Evolutionary conservation across 2,113 vertebrate species (phyloP).

Genomic region (Tenebrosternarchus preto): DNA sequence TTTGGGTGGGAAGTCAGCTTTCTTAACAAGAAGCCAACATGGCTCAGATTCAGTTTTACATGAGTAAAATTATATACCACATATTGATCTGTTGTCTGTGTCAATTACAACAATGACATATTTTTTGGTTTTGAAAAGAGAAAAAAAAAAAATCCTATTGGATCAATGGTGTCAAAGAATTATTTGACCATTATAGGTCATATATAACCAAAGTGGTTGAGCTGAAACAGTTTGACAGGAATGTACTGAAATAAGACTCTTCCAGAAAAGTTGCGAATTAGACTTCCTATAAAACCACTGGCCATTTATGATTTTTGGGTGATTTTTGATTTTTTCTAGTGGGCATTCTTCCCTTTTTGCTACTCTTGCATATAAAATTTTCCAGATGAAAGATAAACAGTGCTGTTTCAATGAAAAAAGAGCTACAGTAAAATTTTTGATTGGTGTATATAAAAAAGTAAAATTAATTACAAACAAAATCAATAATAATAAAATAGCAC

Average conservation of each 20-base stretch:
- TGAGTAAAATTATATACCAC: slow-evolving; percentile 61
- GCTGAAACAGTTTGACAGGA: slow-evolving; percentile 61
- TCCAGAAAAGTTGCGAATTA: slow-evolving; percentile 55
- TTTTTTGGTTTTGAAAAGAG: slow-evolving; percentile 50
- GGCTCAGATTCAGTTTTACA: slow-evolving; percentile 73
- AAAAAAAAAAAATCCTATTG: slow-evolving; percentile 38
- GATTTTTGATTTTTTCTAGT: slow-evolving; percentile 36
- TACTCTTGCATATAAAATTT: slow-evolving; percentile 34
- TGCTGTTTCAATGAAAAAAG: slow-evolving; percentile 70
- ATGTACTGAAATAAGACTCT: slow-evolving; percentile 75
- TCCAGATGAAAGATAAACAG: slow-evolving; percentile 67
- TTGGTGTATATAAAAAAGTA: slow-evolving; percentile 64
- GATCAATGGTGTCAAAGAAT: slow-evolving; percentile 60
- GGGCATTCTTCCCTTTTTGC: slow-evolving; percentile 28
- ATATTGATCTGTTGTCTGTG: slow-evolving; percentile 40
- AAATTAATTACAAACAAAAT: slow-evolving; percentile 62
- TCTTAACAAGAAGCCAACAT: slow-evolving; percentile 67
- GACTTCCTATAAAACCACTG: slow-evolving; percentile 52
- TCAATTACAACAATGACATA: slow-evolving; percentile 30
- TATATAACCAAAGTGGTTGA: slow-evolving; percentile 39
- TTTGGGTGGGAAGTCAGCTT: slow-evolving; percentile 55
- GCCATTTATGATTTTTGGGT: slow-evolving; percentile 28
- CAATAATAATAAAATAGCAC: slow-evolving; percentile 56
- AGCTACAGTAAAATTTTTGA: slow-evolving; percentile 67
- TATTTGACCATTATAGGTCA: slow-evolving; percentile 56